phyloP scores from a whole-genome alignment of 2,113 vertebrate genomes.

The Pelodiscus sinensis region DNA sequence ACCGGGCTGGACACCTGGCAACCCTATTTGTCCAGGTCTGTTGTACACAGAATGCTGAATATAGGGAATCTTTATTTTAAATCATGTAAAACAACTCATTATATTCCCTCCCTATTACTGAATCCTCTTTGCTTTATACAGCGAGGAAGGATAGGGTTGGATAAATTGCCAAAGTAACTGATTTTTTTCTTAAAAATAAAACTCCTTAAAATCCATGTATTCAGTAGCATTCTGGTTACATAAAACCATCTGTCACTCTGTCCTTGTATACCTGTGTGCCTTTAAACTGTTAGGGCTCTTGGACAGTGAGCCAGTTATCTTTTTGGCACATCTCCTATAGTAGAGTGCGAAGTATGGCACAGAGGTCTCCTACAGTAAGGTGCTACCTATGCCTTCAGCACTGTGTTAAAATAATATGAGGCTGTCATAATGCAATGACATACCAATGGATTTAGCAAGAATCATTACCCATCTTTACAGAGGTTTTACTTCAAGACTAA shows the following conservation, averaged over 20 bases:
- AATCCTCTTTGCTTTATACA: not conserved
- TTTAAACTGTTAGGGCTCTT: not conserved
- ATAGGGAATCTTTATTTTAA: not conserved
- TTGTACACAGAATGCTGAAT: not conserved
- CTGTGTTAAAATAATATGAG: not conserved
- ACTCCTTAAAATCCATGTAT: not conserved
- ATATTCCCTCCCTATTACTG: not conserved
- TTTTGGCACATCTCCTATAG: not conserved
- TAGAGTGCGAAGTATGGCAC: accelerated
- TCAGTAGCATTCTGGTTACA: not conserved
- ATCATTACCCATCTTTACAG: not conserved
- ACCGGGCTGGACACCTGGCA: too few species aligned
- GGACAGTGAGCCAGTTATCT: accelerated
- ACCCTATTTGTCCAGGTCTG: too few species aligned
- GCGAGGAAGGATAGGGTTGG: not conserved
- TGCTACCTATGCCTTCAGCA: accelerated
- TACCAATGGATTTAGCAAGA: accelerated
- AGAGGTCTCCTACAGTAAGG: accelerated
- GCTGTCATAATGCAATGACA: not conserved
- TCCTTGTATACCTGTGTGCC: not conserved
- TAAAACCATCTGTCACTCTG: not conserved
- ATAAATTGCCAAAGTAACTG: not conserved
- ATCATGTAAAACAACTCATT: not conserved
- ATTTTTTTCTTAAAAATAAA: not conserved
- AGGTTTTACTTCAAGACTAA: not conserved